phyloP scores from a whole-genome alignment of 1,140 invertebrate genomes.

The Eumaeus atala region DNA sequence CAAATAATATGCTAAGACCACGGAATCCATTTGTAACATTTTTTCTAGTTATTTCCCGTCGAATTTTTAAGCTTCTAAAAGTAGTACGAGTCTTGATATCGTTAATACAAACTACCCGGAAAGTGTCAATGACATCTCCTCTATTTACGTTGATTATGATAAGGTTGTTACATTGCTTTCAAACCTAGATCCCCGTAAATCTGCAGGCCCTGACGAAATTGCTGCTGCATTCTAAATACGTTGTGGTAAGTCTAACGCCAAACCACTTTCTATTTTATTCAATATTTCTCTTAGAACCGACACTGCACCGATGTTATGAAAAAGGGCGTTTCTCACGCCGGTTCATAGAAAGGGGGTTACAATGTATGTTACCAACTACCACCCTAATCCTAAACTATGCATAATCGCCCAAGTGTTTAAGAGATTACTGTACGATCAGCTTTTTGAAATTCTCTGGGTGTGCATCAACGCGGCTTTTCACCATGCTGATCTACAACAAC shows the following conservation, averaged over 20 bases:
- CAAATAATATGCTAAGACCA: too few species aligned
- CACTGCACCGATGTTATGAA: conserved; percentile 16
- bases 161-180: not conserved
- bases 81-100: too few species aligned
- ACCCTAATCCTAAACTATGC: conserved; percentile 21
- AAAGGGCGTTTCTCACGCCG: too few species aligned
- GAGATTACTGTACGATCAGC: conserved; percentile 15
- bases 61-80: too few species aligned
- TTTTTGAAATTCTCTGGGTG: conserved; percentile 2
- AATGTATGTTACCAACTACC: conserved; percentile 16
- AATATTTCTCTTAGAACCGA: conserved; percentile 9
- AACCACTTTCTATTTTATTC: not conserved
- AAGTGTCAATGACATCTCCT: too few species aligned
- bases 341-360: conserved; percentile 20
- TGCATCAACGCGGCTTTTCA: conserved; percentile 18
- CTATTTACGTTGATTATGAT: too few species aligned
- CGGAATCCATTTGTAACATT: too few species aligned
- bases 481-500: conserved; percentile 13
- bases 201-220: conserved; percentile 3
- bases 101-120: too few species aligned
- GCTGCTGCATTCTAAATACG: too few species aligned
- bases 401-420: conserved; percentile 21
- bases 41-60: too few species aligned
- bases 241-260: not conserved
- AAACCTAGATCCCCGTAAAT: conserved; percentile 1